These are phyloP conservation scores for Andrena chrysosceles DNA, from an alignment of 2,888 invertebrate genomes.

Conservation along the genomic window DNA sequence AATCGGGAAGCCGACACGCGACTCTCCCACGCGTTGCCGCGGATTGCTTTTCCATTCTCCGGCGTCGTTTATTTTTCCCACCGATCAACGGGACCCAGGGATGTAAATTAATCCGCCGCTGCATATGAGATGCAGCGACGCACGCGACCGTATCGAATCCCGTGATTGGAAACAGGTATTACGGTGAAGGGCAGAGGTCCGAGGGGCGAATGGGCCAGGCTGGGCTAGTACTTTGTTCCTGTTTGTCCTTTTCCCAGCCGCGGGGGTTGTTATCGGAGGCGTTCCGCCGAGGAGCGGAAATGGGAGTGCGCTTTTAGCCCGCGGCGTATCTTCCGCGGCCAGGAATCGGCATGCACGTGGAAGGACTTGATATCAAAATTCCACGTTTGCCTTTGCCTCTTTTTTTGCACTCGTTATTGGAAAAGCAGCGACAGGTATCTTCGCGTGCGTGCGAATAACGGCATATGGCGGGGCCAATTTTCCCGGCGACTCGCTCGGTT, in stretches of 20 bases:
- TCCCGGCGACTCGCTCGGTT: slow-evolving; percentile 49
- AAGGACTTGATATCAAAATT: neutral
- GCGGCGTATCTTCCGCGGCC: slow-evolving; percentile 3
- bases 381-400: neutral
- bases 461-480: slow-evolving; percentile 55
- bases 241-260: slow-evolving; percentile 22
- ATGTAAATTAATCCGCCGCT: slow-evolving; percentile 70
- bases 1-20: slow-evolving; percentile 61
- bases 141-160: slow-evolving; percentile 56
- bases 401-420: slow-evolving; percentile 15
- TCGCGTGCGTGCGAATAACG: slow-evolving; percentile 49
- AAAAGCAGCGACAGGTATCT: slow-evolving; percentile 56
- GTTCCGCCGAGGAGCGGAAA: slow-evolving; percentile 43
- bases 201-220: neutral
- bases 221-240: neutral
- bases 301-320: slow-evolving; percentile 29
- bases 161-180: slow-evolving; percentile 59
- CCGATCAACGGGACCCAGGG: slow-evolving; percentile 60
- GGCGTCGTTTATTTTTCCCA: slow-evolving; percentile 51
- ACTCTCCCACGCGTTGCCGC: slow-evolving; percentile 33
- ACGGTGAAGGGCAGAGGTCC: slow-evolving; percentile 14
- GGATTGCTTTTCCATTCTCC: slow-evolving; percentile 67
- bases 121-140: slow-evolving; percentile 64
- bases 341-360: slow-evolving; percentile 20
- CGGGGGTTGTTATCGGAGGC: slow-evolving; percentile 48